A percentile compares a stretch with the other conserved stretches of the same genome.
These are phyloP conservation scores for Elanoides forficatus DNA, from an alignment of 2,113 vertebrate species.

Conservation along the genomic window DNA sequence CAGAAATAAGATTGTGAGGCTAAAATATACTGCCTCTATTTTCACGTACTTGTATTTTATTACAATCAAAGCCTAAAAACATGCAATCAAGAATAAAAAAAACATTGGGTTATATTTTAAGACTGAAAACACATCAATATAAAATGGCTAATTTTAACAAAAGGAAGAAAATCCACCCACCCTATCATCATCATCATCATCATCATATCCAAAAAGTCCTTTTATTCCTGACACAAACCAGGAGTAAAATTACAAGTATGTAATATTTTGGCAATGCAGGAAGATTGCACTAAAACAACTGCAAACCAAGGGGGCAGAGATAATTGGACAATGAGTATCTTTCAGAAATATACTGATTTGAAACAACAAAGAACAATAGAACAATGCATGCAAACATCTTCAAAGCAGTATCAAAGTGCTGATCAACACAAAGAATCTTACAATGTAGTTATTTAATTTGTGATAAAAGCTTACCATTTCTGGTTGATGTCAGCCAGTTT, in stretches of 20 bases:
- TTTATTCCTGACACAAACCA: background rate
- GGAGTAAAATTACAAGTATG: background rate
- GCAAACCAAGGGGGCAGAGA: background rate
- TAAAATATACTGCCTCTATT: background rate
- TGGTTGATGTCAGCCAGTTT: background rate
- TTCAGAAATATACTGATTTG: background rate
- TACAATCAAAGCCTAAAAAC: background rate
- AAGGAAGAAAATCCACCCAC: background rate
- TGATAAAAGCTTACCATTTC: background rate
- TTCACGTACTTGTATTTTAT: background rate
- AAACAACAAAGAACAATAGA: background rate
- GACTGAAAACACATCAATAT: background rate
- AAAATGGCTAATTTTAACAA: background rate
- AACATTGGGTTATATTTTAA: background rate
- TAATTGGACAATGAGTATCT: background rate
- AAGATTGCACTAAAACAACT: background rate
- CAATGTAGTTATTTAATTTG: accelerated
- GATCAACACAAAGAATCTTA: too few relatives aligned
- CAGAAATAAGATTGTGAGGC: background rate
- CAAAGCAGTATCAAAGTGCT: background rate
- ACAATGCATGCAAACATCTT: too few relatives aligned
- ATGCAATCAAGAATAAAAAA: background rate
- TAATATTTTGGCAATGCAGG: background rate
- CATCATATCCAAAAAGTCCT: background rate
- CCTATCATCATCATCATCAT: background rate